Conservation (phyloP, 2,888 invertebrate genomes). For the Pachymerium ferrugineum region DNA sequence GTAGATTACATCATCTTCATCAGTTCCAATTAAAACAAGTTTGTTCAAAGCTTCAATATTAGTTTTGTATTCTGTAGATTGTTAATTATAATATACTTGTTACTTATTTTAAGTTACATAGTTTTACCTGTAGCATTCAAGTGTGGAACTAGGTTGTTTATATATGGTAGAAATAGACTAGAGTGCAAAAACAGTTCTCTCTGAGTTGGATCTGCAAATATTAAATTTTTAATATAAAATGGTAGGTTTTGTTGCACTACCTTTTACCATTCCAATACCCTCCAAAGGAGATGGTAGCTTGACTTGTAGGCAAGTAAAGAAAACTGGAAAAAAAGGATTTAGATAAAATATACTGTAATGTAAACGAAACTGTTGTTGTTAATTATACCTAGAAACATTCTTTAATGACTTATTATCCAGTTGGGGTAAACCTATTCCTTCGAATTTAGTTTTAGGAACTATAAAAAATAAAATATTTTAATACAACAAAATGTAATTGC, state of each 20-base stretch:
- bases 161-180: background rate
- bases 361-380: background rate
- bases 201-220: background rate
- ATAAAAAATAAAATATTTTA: too few species aligned
- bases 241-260: background rate
- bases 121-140: background rate
- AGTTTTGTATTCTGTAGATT: too few species aligned
- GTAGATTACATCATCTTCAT: background rate
- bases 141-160: too few species aligned
- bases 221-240: background rate
- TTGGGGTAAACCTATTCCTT: too few species aligned
- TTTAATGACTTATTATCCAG: background rate
- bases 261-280: background rate
- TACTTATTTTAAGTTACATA: too few species aligned
- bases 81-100: background rate
- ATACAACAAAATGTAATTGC: too few species aligned
- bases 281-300: too few species aligned
- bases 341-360: background rate
- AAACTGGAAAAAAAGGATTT: background rate
- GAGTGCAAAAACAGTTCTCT: background rate
- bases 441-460: too few species aligned
- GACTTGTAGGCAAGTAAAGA: background rate
- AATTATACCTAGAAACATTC: background rate
- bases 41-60: too few species aligned
- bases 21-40: too few species aligned